Percentiles rank a stretch among this genome's conserved stretches.
Evolutionary conservation across 2,888 invertebrate genomes (phyloP).

Genomic region (Tetragonula carbonaria): DNA sequence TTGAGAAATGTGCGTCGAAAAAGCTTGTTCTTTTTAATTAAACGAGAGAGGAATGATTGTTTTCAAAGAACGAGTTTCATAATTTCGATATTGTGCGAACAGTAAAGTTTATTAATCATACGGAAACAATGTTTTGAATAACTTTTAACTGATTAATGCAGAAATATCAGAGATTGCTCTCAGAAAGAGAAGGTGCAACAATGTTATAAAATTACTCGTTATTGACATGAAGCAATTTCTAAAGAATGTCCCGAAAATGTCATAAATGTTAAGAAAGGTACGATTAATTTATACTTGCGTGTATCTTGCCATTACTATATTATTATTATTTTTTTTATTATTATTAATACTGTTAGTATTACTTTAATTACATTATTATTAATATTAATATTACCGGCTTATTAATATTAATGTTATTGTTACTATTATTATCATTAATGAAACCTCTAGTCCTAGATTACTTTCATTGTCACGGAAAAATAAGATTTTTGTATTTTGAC

Average conservation of each 20-base stretch:
- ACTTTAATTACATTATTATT: constrained; percentile 38
- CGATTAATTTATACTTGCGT: constrained; percentile 53
- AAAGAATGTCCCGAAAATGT: not conserved
- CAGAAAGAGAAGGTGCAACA: not conserved
- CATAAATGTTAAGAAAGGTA: constrained; percentile 1
- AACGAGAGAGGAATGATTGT: not conserved
- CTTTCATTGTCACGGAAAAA: constrained; percentile 66
- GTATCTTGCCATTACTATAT: constrained; percentile 71
- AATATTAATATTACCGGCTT: constrained; percentile 53
- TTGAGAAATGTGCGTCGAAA: too few species aligned
- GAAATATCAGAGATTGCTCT: not conserved
- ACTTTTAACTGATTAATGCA: not conserved
- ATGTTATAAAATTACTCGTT: constrained; percentile 16
- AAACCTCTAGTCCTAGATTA: constrained; percentile 77
- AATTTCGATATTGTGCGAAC: not conserved
- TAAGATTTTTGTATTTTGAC: constrained; percentile 61
- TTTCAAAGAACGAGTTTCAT: not conserved
- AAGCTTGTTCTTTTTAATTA: too few species aligned
- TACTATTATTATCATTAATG: constrained; percentile 51
- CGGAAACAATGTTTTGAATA: not conserved
- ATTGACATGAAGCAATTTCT: constrained; percentile 22
- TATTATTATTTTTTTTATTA: constrained; percentile 35
- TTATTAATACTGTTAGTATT: constrained; percentile 25
- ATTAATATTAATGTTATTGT: constrained; percentile 19
- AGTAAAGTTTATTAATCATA: not conserved